Conservation (phyloP, 2,888 invertebrate genomes). For the Calameuta filiformis region DNA sequence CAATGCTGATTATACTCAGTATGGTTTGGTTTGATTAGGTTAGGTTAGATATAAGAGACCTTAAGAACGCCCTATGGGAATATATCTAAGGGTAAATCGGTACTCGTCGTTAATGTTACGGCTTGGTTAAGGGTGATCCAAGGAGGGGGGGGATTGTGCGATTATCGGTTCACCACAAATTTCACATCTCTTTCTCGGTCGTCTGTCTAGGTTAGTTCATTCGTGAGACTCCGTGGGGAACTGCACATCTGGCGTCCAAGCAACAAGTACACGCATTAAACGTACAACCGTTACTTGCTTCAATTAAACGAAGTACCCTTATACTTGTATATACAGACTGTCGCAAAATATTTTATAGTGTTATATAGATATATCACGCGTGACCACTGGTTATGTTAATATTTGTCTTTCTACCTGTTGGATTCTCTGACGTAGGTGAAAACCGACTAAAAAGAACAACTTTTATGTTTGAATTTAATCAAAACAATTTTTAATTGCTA, state of each 20-base stretch:
- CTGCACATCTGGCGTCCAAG: slow-evolving; percentile 48
- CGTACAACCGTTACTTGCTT: slow-evolving; percentile 39
- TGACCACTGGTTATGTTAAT: slow-evolving; percentile 14
- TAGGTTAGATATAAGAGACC: not conserved
- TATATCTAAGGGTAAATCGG: not conserved
- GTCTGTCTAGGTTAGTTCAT: not conserved
- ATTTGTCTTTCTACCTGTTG: slow-evolving; percentile 21
- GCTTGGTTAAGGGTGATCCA: not conserved
- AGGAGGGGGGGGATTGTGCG: slow-evolving; percentile 32
- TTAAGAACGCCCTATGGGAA: not conserved
- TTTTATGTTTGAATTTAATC: not conserved
- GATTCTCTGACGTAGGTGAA: slow-evolving; percentile 1
- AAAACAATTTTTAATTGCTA: not conserved
- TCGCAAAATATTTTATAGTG: not conserved
- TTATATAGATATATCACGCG: not conserved
- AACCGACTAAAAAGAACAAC: not conserved
- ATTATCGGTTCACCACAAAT: slow-evolving; percentile 45
- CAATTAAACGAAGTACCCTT: slow-evolving; percentile 44
- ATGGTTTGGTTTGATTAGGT: too few relatives aligned
- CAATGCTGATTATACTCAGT: too few relatives aligned
- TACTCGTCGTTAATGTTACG: not conserved
- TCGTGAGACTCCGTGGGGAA: slow-evolving; percentile 29
- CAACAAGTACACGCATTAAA: slow-evolving; percentile 53
- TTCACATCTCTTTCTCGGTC: slow-evolving; percentile 24
- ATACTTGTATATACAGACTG: not conserved